These are phyloP conservation scores for Drosophila nigromelanica DNA, from an alignment of 1,140 invertebrate genomes.

Conservation along the genomic window DNA sequence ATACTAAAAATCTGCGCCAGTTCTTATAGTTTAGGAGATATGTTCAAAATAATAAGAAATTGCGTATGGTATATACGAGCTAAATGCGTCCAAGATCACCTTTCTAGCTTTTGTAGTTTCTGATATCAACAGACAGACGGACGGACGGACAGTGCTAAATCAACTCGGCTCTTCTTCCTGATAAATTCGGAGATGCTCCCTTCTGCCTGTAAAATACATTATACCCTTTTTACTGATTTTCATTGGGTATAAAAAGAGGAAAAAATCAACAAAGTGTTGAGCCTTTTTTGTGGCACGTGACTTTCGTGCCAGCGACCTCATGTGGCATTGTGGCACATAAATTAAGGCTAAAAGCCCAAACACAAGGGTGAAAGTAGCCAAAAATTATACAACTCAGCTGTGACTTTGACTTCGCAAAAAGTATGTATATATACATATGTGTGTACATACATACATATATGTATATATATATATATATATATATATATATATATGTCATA, in stretches of 20 bases:
- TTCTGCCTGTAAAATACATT: too few relatives aligned
- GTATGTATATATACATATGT: neutral
- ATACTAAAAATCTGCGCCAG: too few relatives aligned
- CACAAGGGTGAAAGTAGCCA: constrained; percentile 7
- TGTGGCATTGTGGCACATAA: constrained; percentile 36
- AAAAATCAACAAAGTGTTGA: constrained; percentile 7
- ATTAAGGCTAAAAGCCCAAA: constrained; percentile 27
- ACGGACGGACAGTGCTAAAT: too few relatives aligned
- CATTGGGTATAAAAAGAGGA: neutral
- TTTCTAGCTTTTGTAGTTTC: too few relatives aligned
- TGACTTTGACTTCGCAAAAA: constrained; percentile 7
- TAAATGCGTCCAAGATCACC: too few relatives aligned
- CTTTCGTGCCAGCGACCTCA: constrained; percentile 31
- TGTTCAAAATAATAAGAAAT: too few relatives aligned
- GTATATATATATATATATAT: neutral
- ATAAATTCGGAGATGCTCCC: too few relatives aligned
- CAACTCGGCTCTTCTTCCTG: too few relatives aligned
- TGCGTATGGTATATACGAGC: too few relatives aligned
- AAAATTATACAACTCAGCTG: constrained; percentile 42
- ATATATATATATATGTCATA: constrained; percentile 15
- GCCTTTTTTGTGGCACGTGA: constrained; percentile 44
- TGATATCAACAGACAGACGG: too few relatives aligned
- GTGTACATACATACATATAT: neutral
- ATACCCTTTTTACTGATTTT: too few relatives aligned
- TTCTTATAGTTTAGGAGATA: too few relatives aligned